A percentile compares a stretch with the other conserved stretches of the same genome.
These are phyloP conservation scores for Trogon surrucura DNA, from an alignment of 2,113 vertebrate genomes.

Conservation along the genomic window DNA sequence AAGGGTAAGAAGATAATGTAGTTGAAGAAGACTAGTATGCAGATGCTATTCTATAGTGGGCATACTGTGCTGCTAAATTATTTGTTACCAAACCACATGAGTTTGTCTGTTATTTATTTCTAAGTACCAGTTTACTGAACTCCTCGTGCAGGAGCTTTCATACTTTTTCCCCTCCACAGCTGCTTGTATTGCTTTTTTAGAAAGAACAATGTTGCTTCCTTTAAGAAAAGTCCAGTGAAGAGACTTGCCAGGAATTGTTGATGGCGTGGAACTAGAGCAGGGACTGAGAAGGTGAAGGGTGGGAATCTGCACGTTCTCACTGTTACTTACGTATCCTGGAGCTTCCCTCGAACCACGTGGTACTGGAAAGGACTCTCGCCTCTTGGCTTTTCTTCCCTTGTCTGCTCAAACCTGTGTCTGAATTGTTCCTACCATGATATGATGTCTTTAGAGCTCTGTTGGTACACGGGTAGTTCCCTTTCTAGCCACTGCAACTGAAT, in stretches of 20 bases:
- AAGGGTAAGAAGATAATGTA: background rate
- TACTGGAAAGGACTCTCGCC: background rate
- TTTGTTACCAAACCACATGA: background rate
- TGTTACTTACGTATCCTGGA: background rate
- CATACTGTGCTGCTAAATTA: background rate
- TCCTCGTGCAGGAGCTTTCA: background rate
- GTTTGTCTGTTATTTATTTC: background rate
- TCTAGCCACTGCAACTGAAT: background rate
- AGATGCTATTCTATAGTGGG: background rate
- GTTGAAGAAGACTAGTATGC: background rate
- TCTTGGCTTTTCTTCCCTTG: background rate
- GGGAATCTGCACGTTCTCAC: background rate
- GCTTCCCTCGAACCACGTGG: background rate
- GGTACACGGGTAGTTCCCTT: background rate
- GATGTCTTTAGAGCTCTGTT: background rate
- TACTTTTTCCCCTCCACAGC: background rate
- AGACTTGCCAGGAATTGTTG: background rate
- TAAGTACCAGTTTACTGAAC: background rate
- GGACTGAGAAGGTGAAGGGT: background rate
- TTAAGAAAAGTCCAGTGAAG: background rate
- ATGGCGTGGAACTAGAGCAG: background rate
- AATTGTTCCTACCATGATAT: background rate
- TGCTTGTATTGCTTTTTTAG: background rate
- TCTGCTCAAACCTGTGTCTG: background rate
- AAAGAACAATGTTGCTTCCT: background rate